Base-by-base conservation (phyloP, 37 sponge, comb jelly and placozoan species). In the Beroe forskalii region DNA sequence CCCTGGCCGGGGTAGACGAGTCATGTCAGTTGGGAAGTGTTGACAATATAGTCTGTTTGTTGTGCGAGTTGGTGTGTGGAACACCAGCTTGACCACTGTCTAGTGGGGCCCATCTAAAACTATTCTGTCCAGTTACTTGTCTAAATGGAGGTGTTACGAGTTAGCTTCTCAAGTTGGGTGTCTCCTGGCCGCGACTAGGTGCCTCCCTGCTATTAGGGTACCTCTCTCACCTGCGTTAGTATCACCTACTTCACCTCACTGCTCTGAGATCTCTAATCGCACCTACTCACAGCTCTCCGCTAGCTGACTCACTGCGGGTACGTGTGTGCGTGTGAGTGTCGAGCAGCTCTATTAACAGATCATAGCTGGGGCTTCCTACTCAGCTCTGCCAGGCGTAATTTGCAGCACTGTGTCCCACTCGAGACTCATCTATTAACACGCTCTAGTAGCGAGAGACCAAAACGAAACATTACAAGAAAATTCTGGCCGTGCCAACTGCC, bases 31-130 rank as follows among this genome's bases (percentile, higher is more conserved):
- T 69, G 86, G 24, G 86, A 44, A 80, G 86, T 80, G 86, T 80
- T 80, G 86, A 80, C 86, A 80, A 44, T 44, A 44, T 80, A 80
- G 86, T 80, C 86, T 80, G 86, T 80, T 80, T 37, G 44, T 37
- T 41, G 86, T 80, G 55, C 86, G 86, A 42, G 44, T 41, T 80
- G 86, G 40, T 37, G 86, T 41, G 55, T 80, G 86, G 86, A 80
- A 80, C 86, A 38, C 25, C 20, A 44, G 86, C 44, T 80, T 80
- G 55, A 80, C 86, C 86, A 41, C 86, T 44, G 72, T 69, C 72
- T 69, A 69, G 72, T 69, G 72, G 72, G 72, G 72, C 72, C 72
- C 72, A 27, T 27, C 72, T 36, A 69, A 69, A 69, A 69, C 72
- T 69, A 28, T 69, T 32, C 72, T 69, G 72, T 69, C 72, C 72